Conservation (phyloP, 2,113 vertebrate species). For the Tretioscincus oriximinensis region DNA sequence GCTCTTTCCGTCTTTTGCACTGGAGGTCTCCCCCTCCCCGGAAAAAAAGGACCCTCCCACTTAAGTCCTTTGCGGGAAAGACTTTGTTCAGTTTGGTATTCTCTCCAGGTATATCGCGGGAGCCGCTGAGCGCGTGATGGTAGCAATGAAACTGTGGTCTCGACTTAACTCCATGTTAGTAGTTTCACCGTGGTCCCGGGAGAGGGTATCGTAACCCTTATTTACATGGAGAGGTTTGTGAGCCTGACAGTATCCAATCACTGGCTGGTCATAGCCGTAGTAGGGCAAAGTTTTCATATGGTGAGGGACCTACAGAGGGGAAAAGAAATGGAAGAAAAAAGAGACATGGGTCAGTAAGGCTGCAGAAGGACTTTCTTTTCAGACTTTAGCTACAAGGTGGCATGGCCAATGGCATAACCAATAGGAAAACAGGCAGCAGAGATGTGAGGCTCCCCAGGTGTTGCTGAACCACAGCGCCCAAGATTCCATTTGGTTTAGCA, state of each 20-base stretch:
- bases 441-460: too few species aligned
- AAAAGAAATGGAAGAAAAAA: neutral
- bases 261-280: conserved; percentile 76
- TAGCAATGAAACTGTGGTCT: conserved; percentile 79
- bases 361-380: neutral
- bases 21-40: conserved; percentile 26
- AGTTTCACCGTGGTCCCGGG: conserved; percentile 62
- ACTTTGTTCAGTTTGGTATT: conserved; percentile 73
- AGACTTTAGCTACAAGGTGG: neutral
- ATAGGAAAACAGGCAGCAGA: too few species aligned
- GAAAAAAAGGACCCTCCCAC: conserved; percentile 9
- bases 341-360: accelerated
- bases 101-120: conserved; percentile 81
- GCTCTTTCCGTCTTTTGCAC: conserved; percentile 11
- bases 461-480: too few species aligned
- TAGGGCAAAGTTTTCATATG: conserved; percentile 80
- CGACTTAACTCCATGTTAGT: conserved; percentile 72
- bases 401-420: neutral
- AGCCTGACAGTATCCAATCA: conserved; percentile 80
- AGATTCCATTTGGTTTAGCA: too few species aligned
- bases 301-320: conserved; percentile 68
- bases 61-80: neutral
- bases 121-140: conserved; percentile 78
- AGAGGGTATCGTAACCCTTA: conserved; percentile 71
- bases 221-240: conserved; percentile 77